phyloP scores from a whole-genome alignment of 2,113 vertebrate species.

The Sceloporus tristichus region DNA sequence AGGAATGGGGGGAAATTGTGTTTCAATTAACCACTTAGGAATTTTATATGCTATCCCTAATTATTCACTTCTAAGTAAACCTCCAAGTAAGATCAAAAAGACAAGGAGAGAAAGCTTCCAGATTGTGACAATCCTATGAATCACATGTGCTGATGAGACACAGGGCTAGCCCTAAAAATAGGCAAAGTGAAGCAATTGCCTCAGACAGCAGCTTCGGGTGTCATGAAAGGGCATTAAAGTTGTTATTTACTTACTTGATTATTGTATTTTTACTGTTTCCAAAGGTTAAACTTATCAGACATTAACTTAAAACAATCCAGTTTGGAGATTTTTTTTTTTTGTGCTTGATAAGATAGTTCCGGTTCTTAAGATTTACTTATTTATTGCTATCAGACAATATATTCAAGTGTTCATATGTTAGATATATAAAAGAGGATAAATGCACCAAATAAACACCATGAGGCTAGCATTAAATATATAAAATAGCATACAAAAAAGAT shows the following conservation, averaged over 20 bases:
- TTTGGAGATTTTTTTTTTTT: too few relatives aligned
- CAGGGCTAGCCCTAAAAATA: not conserved
- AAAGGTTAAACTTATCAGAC: too few relatives aligned
- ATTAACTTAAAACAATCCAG: not conserved
- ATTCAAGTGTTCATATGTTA: not conserved
- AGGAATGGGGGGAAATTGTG: not conserved
- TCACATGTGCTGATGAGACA: too few relatives aligned
- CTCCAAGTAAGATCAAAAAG: not conserved
- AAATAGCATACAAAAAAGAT: not conserved
- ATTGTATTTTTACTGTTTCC: too few relatives aligned
- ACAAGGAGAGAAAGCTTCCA: not conserved
- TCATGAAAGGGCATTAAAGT: not conserved
- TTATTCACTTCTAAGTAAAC: too few relatives aligned
- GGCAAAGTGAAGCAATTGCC: too few relatives aligned
- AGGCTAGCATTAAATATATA: constrained; percentile 3
- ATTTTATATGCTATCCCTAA: not conserved
- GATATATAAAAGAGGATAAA: not conserved
- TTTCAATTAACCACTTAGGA: not conserved
- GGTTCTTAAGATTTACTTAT: not conserved
- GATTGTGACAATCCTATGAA: not conserved
- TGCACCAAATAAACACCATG: not conserved
- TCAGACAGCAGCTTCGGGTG: not conserved
- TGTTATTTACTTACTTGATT: too few relatives aligned
- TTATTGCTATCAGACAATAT: not conserved
- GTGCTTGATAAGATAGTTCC: not conserved